Evolutionary conservation across 1,140 invertebrate species (phyloP).

Genomic region (Cyclargus thomasi): DNA sequence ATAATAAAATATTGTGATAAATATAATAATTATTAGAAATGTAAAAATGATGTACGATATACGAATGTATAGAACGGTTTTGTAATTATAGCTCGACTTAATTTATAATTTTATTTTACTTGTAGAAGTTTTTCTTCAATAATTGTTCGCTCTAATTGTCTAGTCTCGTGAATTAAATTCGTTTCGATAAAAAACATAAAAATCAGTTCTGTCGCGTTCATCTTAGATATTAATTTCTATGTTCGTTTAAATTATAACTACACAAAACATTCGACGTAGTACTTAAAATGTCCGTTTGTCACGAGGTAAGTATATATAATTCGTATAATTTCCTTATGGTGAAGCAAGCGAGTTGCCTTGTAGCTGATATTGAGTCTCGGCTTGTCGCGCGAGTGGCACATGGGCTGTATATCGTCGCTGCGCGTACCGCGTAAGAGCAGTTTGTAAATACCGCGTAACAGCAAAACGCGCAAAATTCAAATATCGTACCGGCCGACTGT

Average conservation of each 20-base stretch:
- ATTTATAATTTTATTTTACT: constrained; percentile 40
- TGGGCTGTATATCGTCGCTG: not conserved
- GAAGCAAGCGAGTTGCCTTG: constrained; percentile 11
- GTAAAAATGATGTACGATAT: constrained; percentile 56
- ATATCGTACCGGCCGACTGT: no score
- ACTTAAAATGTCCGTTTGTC: no score
- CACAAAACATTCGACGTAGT: no score
- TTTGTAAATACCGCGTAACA: no score
- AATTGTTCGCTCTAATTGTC: constrained; percentile 23
- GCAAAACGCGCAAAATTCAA: no score
- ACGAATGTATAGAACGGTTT: constrained; percentile 51
- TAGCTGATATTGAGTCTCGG: constrained; percentile 9
- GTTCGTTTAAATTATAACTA: no score
- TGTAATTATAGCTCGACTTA: constrained; percentile 57
- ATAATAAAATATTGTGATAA: constrained; percentile 66
- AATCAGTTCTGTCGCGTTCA: not conserved
- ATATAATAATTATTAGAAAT: constrained; percentile 44
- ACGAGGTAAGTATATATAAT: not conserved
- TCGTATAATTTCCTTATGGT: not conserved
- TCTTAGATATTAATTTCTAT: not conserved
- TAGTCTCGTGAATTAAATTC: constrained; percentile 23
- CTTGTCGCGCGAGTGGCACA: constrained; percentile 11
- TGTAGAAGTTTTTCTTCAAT: constrained; percentile 31
- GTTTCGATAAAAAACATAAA: constrained; percentile 13
- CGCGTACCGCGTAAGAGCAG: no score